Base-by-base conservation (phyloP, 2,797 vertebrate species). In the Sebastes minor region DNA sequence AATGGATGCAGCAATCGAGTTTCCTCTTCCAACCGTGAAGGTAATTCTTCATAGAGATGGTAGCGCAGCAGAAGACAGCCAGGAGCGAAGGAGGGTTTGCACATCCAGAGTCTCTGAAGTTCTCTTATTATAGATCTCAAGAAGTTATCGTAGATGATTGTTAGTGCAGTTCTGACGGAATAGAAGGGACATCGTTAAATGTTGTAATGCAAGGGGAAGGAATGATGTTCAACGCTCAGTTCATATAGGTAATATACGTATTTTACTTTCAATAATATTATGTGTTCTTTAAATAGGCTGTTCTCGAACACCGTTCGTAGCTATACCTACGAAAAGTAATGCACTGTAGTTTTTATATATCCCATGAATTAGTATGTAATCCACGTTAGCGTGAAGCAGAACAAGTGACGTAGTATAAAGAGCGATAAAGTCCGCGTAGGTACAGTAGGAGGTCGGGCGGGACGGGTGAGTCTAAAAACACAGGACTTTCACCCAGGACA, bases 1-100 rank as follows among this genome's bases (percentile, higher is more conserved):
- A 87, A 89, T 71, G 70, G 85, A 86, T 79, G 86, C 82, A 78
- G 77, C 82, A 74, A 64, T 78, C 68, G 68, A 88, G 82, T 79
- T 85, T 82, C 74, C 82, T 84, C 82, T 53, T 80, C 85, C 65
- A 69, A 69, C 85, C 66, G 18, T 83, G 84, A 88, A 88, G 83
- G 74, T 85, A 86, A 83, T 81, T 78, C 71, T 83, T 88, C 86
- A 82, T 67, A 55, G 80, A 78, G 81, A 68, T 56, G 55, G 73
- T 76, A 60, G 62, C 35, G n/a, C 74, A 38, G 72, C 62, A 63
- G 76, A 57, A 69, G 74, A 74, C 12, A 56, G 32, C 68, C 74
- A 7, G 59, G 74, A 80, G 75, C 53, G 52, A 35, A 52, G 63
- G 46, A 70, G 62, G 78, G 33, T 68, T 56, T 73, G 46, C n/a